A percentile compares a stretch with the other conserved stretches of the same genome.
Conservation (phyloP, 2,888 invertebrate species). For the Rhorus exstirpatorius region DNA sequence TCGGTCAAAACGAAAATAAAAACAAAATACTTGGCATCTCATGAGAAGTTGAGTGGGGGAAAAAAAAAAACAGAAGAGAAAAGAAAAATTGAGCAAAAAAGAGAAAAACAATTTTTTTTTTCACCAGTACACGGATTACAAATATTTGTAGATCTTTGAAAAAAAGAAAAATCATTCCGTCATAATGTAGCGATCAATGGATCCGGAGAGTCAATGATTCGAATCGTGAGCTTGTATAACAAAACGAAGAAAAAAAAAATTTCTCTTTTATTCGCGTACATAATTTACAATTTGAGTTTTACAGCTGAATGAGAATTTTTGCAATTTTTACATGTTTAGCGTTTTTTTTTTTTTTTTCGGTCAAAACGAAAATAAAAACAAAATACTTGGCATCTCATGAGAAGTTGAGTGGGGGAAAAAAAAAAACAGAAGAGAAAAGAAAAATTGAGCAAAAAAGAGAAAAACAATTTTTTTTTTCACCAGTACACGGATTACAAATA, state of each 20-base stretch:
- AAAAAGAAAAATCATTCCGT: conserved; percentile 31
- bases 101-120: conserved; percentile 72
- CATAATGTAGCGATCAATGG: conserved; percentile 20
- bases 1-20: conserved; percentile 73
- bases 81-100: conserved; percentile 42
- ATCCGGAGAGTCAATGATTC: conserved; percentile 18
- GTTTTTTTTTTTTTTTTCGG: conserved; percentile 73
- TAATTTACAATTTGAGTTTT: no score
- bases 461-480: conserved; percentile 78
- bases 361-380: conserved; percentile 72
- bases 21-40: conserved; percentile 63
- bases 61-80: no score
- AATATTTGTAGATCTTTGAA: conserved; percentile 72
- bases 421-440: no score
- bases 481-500: conserved; percentile 79
- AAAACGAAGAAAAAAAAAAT: no score
- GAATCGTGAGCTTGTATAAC: background rate
- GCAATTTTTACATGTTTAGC: conserved; percentile 81
- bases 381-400: conserved; percentile 64
- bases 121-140: conserved; percentile 80
- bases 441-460: conserved; percentile 40
- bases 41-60: conserved; percentile 52
- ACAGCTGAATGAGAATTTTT: no score
- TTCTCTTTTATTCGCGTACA: no score
- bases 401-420: conserved; percentile 46